Evolutionary conservation across 1,140 invertebrate genomes (phyloP).

Genomic region (Drosophila kohkoa): DNA sequence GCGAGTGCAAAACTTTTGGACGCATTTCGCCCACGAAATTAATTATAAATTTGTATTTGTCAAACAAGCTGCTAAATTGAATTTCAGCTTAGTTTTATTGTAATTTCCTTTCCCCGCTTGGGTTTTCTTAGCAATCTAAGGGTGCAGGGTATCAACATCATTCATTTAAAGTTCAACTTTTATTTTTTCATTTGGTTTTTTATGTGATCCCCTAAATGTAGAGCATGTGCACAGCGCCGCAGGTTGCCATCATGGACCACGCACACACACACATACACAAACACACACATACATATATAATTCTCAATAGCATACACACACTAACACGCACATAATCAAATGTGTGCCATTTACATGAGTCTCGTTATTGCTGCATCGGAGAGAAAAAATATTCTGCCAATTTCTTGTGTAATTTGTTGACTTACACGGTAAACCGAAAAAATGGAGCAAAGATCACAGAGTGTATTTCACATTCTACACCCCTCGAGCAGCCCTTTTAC

Average conservation of each 20-base stretch:
- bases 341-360: constrained; percentile 33
- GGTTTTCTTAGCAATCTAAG: neutral
- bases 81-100: neutral
- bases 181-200: constrained; percentile 34
- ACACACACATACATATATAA: neutral
- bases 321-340: constrained; percentile 21
- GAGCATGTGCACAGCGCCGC: constrained; percentile 28
- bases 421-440: constrained; percentile 37
- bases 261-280: neutral
- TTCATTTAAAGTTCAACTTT: constrained; percentile 1
- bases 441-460: constrained; percentile 20
- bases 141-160: constrained; percentile 18
- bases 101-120: neutral
- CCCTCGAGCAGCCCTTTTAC: neutral
- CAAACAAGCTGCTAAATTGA: neutral
- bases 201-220: constrained; percentile 20
- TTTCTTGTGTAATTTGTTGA: constrained; percentile 50
- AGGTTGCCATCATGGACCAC: constrained; percentile 13
- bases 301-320: constrained; percentile 1
- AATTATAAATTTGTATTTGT: neutral
- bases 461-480: neutral
- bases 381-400: constrained; percentile 32
- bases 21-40: neutral
- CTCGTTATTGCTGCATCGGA: constrained; percentile 31
- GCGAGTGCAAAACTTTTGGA: neutral